Evolutionary conservation across 2,888 invertebrate genomes (phyloP).

Genomic region (Agrilus cyanescens): DNA sequence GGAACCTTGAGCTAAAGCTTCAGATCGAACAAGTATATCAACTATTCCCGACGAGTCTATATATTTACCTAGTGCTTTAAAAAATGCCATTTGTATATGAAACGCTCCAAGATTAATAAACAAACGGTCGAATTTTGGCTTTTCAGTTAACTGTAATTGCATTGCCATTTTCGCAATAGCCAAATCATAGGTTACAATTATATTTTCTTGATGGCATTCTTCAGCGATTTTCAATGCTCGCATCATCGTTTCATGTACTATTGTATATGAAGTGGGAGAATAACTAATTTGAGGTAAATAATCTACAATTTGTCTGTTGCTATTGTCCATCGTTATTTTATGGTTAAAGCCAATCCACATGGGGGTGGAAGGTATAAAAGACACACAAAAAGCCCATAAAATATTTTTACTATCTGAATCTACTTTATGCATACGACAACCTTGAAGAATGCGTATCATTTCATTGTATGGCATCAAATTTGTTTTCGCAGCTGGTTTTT

Average conservation of each 20-base stretch:
- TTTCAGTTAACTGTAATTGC: slow-evolving; percentile 20
- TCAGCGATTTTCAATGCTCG: slow-evolving; percentile 17
- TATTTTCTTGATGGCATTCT: slow-evolving; percentile 18
- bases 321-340: slow-evolving; percentile 13
- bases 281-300: slow-evolving; percentile 24
- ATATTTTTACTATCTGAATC: slow-evolving; percentile 18
- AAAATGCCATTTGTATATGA: slow-evolving; percentile 19
- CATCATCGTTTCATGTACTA: slow-evolving; percentile 23
- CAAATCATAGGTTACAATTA: slow-evolving; percentile 25
- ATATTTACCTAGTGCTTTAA: slow-evolving; percentile 23
- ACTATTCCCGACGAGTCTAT: slow-evolving; percentile 17
- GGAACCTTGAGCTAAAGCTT: too few species aligned
- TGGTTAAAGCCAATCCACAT: slow-evolving; percentile 24
- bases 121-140: slow-evolving; percentile 20
- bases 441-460: too few species aligned
- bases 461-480: too few species aligned
- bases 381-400: slow-evolving; percentile 17
- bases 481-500: too few species aligned
- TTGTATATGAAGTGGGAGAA: slow-evolving; percentile 20
- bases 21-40: too few species aligned
- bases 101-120: slow-evolving; percentile 22
- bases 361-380: slow-evolving; percentile 16
- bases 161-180: slow-evolving; percentile 19
- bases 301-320: slow-evolving; percentile 18
- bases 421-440: slow-evolving; percentile 12